Evolutionary conservation across 2,888 invertebrate species (phyloP).

Genomic region (Teinopalpus imperialis): DNA sequence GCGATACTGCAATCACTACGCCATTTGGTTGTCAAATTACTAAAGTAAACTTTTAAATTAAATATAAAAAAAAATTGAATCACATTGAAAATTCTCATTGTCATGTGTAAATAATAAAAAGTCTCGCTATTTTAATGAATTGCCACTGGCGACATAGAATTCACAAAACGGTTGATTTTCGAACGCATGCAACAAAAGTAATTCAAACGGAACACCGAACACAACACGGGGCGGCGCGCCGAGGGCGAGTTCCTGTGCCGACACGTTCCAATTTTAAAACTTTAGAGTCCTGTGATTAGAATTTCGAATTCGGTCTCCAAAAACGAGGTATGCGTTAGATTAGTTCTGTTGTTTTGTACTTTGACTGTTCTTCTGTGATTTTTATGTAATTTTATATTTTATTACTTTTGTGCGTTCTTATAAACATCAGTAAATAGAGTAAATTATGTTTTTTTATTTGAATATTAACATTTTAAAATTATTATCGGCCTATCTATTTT

Average conservation of each 20-base stretch:
- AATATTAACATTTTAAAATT: too few relatives aligned
- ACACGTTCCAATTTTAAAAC: conserved; percentile 30
- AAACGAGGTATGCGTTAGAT: conserved; percentile 10
- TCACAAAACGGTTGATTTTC: conserved; percentile 5
- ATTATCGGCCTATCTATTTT: too few relatives aligned
- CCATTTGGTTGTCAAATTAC: too few relatives aligned
- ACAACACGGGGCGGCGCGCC: conserved; percentile 7
- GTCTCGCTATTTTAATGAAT: neutral
- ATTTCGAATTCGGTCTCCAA: conserved; percentile 19
- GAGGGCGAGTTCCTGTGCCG: conserved; percentile 22
- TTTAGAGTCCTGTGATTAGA: conserved; percentile 21
- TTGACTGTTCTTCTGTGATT: neutral
- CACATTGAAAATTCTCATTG: too few relatives aligned
- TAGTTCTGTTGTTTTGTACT: conserved; percentile 1
- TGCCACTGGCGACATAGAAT: neutral
- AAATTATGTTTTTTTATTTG: too few relatives aligned
- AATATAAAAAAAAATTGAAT: too few relatives aligned
- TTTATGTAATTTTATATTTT: too few relatives aligned
- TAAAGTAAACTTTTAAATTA: too few relatives aligned
- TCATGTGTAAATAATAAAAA: neutral
- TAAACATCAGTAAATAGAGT: too few relatives aligned
- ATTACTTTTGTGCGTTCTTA: too few relatives aligned
- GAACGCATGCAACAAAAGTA: conserved; percentile 17
- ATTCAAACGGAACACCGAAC: conserved; percentile 17
- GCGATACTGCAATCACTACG: too few relatives aligned